phyloP scores from a whole-genome alignment of 2,113 vertebrate species.

The Esox niger region DNA sequence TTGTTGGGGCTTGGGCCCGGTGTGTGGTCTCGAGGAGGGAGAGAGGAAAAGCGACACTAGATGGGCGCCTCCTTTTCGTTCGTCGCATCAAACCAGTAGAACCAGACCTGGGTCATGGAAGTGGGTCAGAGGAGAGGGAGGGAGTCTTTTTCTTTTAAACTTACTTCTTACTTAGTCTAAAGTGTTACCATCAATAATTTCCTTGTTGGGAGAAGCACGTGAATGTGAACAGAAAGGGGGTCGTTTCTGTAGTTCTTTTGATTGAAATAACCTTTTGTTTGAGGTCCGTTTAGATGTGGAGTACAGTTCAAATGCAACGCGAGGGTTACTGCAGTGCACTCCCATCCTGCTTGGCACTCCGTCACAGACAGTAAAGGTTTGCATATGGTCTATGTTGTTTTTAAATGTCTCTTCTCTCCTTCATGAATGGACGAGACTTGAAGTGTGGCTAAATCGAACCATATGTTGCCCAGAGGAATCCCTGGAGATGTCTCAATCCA shows the following conservation, averaged over 20 bases:
- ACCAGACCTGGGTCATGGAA: background rate
- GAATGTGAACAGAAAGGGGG: background rate
- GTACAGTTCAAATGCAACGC: background rate
- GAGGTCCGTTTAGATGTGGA: background rate
- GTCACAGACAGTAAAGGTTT: background rate
- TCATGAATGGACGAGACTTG: conserved; percentile 5
- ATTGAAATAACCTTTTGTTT: background rate
- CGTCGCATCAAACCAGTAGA: background rate
- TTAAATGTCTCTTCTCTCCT: conserved; percentile 3
- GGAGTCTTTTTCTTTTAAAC: too few relatives aligned
- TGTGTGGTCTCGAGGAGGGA: conserved; percentile 4
- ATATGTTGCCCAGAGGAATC: conserved; percentile 21
- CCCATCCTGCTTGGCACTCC: background rate
- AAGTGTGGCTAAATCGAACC: conserved; percentile 29
- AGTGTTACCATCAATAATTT: too few relatives aligned
- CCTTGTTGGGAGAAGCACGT: background rate
- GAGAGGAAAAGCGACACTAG: too few relatives aligned
- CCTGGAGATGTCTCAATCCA: conserved; percentile 13
- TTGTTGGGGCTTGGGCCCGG: conserved; percentile 10
- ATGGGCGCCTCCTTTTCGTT: conserved; percentile 16
- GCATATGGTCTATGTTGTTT: conserved; percentile 3
- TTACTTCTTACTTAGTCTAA: too few relatives aligned
- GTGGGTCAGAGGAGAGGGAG: too few relatives aligned
- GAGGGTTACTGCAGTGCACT: background rate
- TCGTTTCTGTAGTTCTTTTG: background rate